phyloP scores from a whole-genome alignment of 2,888 invertebrate genomes.

The Pinctada fucata region DNA sequence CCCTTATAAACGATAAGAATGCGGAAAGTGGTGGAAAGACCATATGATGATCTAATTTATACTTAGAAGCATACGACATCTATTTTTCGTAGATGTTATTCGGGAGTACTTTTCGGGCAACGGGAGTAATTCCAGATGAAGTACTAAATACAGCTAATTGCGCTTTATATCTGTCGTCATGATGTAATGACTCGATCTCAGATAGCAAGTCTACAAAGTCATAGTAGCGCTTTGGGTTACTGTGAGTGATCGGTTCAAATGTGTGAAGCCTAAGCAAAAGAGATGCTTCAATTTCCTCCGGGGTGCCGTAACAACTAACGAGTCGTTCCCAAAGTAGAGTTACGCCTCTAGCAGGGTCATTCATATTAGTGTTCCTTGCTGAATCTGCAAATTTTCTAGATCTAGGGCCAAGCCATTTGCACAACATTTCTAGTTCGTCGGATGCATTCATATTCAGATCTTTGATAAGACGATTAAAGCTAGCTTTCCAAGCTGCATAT shows the following conservation, averaged over 20 bases:
- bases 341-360: neutral
- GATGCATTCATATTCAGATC: slow-evolving; percentile 10
- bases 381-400: slow-evolving; percentile 1
- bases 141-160: neutral
- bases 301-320: neutral
- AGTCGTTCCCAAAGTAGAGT: neutral
- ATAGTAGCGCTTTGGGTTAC: neutral
- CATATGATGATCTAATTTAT: neutral
- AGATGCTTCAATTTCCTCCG: neutral
- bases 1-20: neutral
- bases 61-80: neutral
- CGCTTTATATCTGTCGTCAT: neutral
- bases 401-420: neutral
- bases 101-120: slow-evolving; percentile 6
- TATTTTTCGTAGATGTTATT: neutral
- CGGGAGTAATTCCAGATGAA: neutral
- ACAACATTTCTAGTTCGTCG: slow-evolving; percentile 17
- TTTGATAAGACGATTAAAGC: neutral
- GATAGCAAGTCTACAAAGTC: neutral
- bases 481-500: slow-evolving; percentile 22
- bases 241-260: neutral
- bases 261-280: neutral
- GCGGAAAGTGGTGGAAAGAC: neutral
- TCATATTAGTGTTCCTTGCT: neutral
- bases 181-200: neutral